phyloP scores from a whole-genome alignment of 64 coral and sea anemone species.

The Porites australiensis region DNA sequence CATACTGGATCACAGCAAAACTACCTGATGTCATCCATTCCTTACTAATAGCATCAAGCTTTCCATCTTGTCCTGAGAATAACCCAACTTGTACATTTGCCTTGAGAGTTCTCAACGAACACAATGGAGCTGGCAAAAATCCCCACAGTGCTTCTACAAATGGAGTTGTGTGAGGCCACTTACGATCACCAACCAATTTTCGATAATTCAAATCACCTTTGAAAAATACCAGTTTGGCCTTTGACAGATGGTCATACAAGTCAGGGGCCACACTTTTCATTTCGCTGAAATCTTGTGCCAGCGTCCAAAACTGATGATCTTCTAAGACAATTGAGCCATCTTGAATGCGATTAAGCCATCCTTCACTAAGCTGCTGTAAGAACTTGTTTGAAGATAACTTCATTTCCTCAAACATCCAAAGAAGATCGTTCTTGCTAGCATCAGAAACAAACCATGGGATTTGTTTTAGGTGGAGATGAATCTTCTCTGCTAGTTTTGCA shows the following conservation, averaged over 20 bases:
- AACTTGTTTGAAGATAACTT: constrained; percentile 55
- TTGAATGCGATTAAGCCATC: constrained; percentile 72
- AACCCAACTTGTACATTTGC: constrained; percentile 94
- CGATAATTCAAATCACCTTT: constrained; percentile 99
- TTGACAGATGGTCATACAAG: constrained; percentile 79
- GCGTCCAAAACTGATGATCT: constrained; percentile 88
- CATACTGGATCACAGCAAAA: constrained; percentile 92
- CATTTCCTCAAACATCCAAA: constrained; percentile 83
- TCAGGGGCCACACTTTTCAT: constrained; percentile 71
- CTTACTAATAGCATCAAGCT: constrained; percentile 58
- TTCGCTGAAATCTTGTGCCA: constrained; percentile 92
- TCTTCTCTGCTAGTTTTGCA: constrained; percentile 69
- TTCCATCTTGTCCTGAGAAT: constrained; percentile 63
- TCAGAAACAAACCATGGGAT: constrained; percentile 99
- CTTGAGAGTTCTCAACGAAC: constrained; percentile 94
- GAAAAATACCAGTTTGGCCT: constrained; percentile 92
- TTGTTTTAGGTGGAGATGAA: constrained; percentile 89
- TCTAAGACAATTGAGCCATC: constrained; percentile 82
- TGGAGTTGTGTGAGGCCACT: constrained; percentile 82
- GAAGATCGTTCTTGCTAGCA: constrained; percentile 69
- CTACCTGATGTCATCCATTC: constrained; percentile 95
- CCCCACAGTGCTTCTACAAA: constrained; percentile 88
- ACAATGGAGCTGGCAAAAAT: constrained; percentile 84
- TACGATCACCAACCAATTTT: constrained; percentile 95
- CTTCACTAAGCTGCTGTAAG: constrained; percentile 66